Percentiles rank a stretch among this genome's conserved stretches.
phyloP scores from a whole-genome alignment of 1,140 invertebrate genomes.

The Manduca sexta region DNA sequence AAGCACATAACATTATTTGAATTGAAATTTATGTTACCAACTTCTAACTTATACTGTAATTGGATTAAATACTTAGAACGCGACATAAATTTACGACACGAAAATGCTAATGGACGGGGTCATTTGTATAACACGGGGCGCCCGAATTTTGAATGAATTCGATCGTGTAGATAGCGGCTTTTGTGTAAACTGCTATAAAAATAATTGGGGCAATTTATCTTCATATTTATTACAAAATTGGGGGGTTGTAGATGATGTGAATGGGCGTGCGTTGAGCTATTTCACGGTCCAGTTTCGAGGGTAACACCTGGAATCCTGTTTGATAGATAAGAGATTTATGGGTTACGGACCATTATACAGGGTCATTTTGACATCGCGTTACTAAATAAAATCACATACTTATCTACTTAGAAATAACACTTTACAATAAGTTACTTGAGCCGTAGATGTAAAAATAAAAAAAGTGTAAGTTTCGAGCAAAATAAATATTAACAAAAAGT shows the following conservation, averaged over 20 bases:
- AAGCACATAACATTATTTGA: neutral
- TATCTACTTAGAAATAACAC: no score
- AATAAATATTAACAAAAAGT: no score
- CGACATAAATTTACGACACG: constrained; percentile 23
- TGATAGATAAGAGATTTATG: neutral
- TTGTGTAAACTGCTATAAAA: constrained; percentile 45
- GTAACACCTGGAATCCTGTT: neutral
- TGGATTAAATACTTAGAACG: constrained; percentile 24
- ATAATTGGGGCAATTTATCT: constrained; percentile 55
- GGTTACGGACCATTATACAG: neutral
- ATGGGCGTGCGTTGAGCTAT: neutral
- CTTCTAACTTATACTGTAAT: constrained; percentile 20
- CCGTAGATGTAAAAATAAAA: no score
- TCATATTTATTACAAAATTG: constrained; percentile 41
- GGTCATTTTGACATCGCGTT: no score
- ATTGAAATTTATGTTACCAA: constrained; percentile 5
- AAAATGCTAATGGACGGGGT: constrained; percentile 35
- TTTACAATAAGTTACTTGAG: no score
- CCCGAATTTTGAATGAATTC: constrained; percentile 34
- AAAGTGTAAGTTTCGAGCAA: no score
- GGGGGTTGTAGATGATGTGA: constrained; percentile 13
- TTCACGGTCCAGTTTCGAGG: neutral
- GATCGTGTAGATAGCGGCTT: constrained; percentile 49
- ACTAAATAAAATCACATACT: no score
- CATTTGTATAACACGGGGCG: constrained; percentile 19